A percentile compares a stretch with the other conserved stretches of the same genome.
Conservation (phyloP, 2,113 vertebrate genomes). For the Paracanthobrama guichenoti region DNA sequence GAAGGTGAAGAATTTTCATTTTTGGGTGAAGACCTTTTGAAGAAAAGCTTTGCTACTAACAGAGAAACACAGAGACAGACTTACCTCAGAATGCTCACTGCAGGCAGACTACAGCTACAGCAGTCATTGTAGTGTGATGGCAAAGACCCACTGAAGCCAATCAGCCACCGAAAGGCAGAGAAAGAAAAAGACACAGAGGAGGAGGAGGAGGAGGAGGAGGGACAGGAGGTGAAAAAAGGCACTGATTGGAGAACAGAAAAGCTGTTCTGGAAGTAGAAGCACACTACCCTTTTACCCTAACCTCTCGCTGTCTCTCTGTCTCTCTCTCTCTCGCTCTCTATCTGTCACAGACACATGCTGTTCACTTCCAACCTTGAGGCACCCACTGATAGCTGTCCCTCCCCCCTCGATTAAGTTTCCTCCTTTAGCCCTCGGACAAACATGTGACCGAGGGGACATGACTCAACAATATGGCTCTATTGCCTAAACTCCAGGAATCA, state of each 20-base stretch:
- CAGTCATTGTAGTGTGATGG: conserved; percentile 56
- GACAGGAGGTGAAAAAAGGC: conserved; percentile 27
- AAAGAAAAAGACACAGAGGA: conserved; percentile 17
- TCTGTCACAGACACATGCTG: conserved; percentile 42
- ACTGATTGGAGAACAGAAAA: conserved; percentile 46
- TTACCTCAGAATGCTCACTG: conserved; percentile 62
- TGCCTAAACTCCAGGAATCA: conserved; percentile 25
- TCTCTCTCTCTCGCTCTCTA: background rate
- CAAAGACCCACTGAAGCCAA: conserved; percentile 54
- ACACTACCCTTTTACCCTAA: conserved; percentile 17
- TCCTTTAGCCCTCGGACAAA: conserved; percentile 55
- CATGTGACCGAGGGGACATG: conserved; percentile 59
- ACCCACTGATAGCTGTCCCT: conserved; percentile 39
- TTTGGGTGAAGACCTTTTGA: background rate
- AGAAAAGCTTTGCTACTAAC: background rate
- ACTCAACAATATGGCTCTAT: conserved; percentile 49
- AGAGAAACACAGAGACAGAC: conserved; percentile 8
- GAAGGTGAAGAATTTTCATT: background rate
- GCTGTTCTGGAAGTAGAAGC: conserved; percentile 33
- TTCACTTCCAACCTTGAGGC: conserved; percentile 39
- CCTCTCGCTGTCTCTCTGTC: conserved; percentile 29
- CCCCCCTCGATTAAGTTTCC: conserved; percentile 49
- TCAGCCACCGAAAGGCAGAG: conserved; percentile 40
- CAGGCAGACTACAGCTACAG: conserved; percentile 54
- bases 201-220: conserved; percentile 40